These are phyloP conservation scores for Coendou prehensilis DNA, from an alignment of 2,797 vertebrate genomes.

Conservation along the genomic window DNA sequence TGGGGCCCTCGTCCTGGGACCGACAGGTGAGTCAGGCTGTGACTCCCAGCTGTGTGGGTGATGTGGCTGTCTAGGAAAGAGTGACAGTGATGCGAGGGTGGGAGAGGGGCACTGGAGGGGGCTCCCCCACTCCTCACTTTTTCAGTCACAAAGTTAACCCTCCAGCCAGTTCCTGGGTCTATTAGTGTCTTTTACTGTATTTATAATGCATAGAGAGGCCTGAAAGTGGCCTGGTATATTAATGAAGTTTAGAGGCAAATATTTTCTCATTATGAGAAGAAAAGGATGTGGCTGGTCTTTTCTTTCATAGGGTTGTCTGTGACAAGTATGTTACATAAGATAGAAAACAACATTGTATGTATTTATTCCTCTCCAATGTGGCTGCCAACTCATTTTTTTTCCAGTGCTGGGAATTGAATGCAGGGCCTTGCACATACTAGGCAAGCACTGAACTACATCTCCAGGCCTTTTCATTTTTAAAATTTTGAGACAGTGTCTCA, in stretches of 20 bases:
- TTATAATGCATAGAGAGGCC: not conserved
- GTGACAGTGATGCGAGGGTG: not conserved
- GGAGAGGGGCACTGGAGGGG: not conserved
- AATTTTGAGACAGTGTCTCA: not conserved
- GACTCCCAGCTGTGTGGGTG: not conserved
- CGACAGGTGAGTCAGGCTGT: not conserved
- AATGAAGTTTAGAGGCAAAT: not conserved
- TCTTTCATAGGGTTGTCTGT: not conserved
- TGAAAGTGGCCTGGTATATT: not conserved
- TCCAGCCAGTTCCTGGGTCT: not conserved
- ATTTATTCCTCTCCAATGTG: not conserved
- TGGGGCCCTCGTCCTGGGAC: not conserved
- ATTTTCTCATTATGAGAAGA: not conserved
- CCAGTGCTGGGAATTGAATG: not conserved
- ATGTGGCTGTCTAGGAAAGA: not conserved
- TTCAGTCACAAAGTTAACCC: not conserved
- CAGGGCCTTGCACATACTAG: not conserved
- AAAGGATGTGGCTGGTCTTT: not conserved
- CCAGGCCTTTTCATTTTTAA: not conserved
- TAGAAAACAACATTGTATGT: not conserved
- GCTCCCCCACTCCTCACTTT: too few relatives aligned
- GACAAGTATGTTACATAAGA: slow-evolving; percentile 20
- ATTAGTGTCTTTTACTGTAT: slow-evolving; percentile 18
- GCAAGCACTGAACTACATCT: not conserved
- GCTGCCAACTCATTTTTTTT: slow-evolving; percentile 14